Base-by-base conservation (phyloP, 2,113 vertebrate species). In the Megaceryle torquata region DNA sequence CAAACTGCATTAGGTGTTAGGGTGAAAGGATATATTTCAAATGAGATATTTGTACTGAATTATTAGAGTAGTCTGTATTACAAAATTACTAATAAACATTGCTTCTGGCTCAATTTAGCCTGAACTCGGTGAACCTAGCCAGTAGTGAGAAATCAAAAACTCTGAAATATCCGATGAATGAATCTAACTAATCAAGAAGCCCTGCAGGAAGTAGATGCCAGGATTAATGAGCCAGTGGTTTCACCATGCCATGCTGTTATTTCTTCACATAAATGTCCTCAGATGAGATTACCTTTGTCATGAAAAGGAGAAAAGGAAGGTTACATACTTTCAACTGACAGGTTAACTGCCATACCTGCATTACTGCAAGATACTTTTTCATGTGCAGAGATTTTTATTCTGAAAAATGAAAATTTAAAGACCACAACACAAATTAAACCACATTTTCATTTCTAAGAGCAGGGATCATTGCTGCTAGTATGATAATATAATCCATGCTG, bases 81-180 rank as follows among this genome's bases (percentile, higher is more conserved):
- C 96, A 96, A 97, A 98, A 98, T 98, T 98, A 97, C 98, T 98
- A 98, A 98, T 98, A 98, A 98, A 98, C 97, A 98, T 97, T 97
- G 95, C 96, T 98, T 98, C 98, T 97, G 96, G 97, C 97, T 98
- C 98, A 97, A 97, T 98, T 98, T 98, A 98, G 97, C 93, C 91
- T 98, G 97, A 98, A 98, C 96, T 97, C 97, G 92, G 97, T 97
- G 98, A 98, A 98, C 98, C 97, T 96, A 97, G 93, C 96, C 96
- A 98, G 97, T 95, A 95, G 97, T 98, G 97, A 98, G 96, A 98
- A 98, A 98, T 98, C 97, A 98, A 96, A 98, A 98, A 97, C 83
- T 98, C 97, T 4, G 33, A 98, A 98, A 98, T 97, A 96, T 93
- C 96, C 67, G 5, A 97, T 96, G 97, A 98, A 98, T 98, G 97